phyloP scores from a whole-genome alignment of 1,140 invertebrate genomes.

The Lepidurus packardi region DNA sequence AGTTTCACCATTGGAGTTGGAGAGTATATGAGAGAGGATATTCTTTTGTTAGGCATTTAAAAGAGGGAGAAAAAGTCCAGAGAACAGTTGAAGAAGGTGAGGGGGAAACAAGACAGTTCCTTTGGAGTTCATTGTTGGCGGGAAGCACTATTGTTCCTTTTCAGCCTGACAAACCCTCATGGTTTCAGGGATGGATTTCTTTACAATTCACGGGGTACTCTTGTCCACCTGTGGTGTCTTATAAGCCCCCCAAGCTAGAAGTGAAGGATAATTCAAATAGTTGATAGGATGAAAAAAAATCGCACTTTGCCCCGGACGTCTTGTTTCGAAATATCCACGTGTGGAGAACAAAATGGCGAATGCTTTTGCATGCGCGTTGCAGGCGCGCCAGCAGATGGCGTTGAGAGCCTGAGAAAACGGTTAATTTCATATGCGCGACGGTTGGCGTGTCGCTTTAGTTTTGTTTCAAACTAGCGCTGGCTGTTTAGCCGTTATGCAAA shows the following conservation, averaged over 20 bases:
- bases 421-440: neutral
- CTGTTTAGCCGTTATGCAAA: conserved; percentile 10
- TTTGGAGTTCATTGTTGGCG: neutral
- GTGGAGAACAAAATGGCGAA: too few species aligned
- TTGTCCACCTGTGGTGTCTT: neutral
- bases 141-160: neutral
- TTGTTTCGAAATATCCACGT: too few species aligned
- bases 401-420: neutral
- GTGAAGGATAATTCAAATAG: too few species aligned
- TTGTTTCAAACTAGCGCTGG: neutral
- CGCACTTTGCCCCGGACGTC: too few species aligned
- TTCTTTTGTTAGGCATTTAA: neutral
- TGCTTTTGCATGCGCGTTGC: too few species aligned
- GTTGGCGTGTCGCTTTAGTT: neutral
- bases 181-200: neutral
- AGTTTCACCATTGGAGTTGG: too few species aligned
- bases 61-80: neutral
- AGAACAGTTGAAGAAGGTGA: neutral
- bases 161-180: neutral
- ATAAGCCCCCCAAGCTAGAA: neutral
- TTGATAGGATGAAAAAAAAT: too few species aligned
- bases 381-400: neutral
- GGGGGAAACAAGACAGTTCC: neutral
- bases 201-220: neutral
- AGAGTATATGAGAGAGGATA: neutral